Conservation (phyloP, 1,140 invertebrate species). For the Zaprionus africanus region DNA sequence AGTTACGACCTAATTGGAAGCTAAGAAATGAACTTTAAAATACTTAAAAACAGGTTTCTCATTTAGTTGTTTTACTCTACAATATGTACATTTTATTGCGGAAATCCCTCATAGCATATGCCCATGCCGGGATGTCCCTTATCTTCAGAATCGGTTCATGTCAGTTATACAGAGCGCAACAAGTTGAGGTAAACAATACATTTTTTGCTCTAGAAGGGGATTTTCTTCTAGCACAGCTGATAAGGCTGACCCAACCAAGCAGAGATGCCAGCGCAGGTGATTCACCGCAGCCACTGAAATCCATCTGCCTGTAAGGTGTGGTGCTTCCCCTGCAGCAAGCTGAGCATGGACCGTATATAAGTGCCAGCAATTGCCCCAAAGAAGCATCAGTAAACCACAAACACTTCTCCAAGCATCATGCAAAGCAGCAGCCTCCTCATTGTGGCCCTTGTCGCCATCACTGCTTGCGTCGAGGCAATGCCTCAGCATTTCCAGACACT, state of each 20-base stretch:
- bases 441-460: slow-evolving; percentile 53
- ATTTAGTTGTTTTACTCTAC: too few relatives aligned
- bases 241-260: slow-evolving; percentile 36
- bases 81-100: too few relatives aligned
- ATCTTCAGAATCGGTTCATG: background rate
- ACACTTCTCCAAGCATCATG: slow-evolving; percentile 40
- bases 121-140: background rate
- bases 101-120: background rate
- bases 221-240: slow-evolving; percentile 38
- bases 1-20: too few relatives aligned
- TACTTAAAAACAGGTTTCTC: too few relatives aligned
- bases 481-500: slow-evolving; percentile 51
- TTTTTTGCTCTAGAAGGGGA: slow-evolving; percentile 30
- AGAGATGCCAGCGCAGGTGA: slow-evolving; percentile 40
- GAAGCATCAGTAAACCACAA: slow-evolving; percentile 36
- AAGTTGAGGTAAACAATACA: slow-evolving; percentile 16
- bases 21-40: too few relatives aligned
- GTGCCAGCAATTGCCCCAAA: background rate
- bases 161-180: slow-evolving; percentile 16
- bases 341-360: slow-evolving; percentile 34
- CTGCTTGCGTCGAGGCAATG: slow-evolving; percentile 52
- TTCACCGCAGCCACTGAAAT: slow-evolving; percentile 1
- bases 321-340: slow-evolving; percentile 33
- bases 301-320: background rate
- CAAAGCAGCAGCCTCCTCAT: slow-evolving; percentile 59